These are phyloP conservation scores for Drosophila trapezifrons DNA, from an alignment of 1,140 invertebrate species.

Conservation along the genomic window DNA sequence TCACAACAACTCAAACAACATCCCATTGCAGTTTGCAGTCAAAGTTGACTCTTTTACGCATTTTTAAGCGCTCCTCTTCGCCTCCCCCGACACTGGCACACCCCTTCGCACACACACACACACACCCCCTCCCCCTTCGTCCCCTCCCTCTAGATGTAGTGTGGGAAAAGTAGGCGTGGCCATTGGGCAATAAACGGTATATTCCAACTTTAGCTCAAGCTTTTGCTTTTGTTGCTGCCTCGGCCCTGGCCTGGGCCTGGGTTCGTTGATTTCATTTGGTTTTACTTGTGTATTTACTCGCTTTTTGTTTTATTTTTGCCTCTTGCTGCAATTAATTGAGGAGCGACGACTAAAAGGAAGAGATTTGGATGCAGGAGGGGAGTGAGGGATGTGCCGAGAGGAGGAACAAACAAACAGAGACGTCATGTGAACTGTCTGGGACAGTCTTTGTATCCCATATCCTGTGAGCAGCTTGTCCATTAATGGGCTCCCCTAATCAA, in stretches of 20 bases:
- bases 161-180: conserved; percentile 78
- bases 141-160: conserved; percentile 38
- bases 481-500: conserved; percentile 77
- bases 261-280: conserved; percentile 75
- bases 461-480: conserved; percentile 75
- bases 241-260: conserved; percentile 15
- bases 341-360: conserved; percentile 60
- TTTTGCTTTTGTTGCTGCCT: conserved; percentile 56
- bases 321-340: conserved; percentile 78
- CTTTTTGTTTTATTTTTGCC: conserved; percentile 55
- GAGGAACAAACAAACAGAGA: conserved; percentile 71
- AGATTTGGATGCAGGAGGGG: conserved; percentile 26
- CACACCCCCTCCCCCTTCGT: background rate
- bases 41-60: conserved; percentile 81
- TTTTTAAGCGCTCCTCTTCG: conserved; percentile 63
- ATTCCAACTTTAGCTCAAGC: conserved; percentile 74
- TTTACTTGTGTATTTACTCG: conserved; percentile 56
- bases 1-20: conserved; percentile 55
- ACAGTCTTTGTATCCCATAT: conserved; percentile 67
- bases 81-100: conserved; percentile 10
- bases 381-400: background rate
- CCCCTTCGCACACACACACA: conserved; percentile 4
- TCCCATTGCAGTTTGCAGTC: conserved; percentile 64
- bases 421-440: conserved; percentile 77
- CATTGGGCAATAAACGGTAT: conserved; percentile 80